Base-by-base conservation (phyloP, 2,797 vertebrate species). In the Chromobotia macracanthus region DNA sequence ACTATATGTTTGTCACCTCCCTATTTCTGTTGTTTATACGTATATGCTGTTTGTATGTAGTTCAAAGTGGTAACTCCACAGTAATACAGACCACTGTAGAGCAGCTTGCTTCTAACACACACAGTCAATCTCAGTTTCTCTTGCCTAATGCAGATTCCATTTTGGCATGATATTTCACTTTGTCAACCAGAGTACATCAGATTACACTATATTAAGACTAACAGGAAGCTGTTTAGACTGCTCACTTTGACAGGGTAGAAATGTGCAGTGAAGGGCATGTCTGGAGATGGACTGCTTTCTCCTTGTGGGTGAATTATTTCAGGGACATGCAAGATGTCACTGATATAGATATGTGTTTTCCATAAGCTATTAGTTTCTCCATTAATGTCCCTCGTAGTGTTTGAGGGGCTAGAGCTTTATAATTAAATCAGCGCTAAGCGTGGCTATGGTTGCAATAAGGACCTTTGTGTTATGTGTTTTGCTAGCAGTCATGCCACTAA, bases 361-460 rank as follows among this genome's bases (percentile, higher is more conserved):
- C 83, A 81, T 86, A 86, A 74, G 84, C 86, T 85, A 86, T 89
- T 91, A 87, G 85, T 89, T 88, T 84, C 80, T 82, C 87, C 86
- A 87, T 90, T 87, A 89, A 73, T 80, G 74, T 86, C 84, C 77
- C 88, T 90, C 83, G 81, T 85, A 84, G 85, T 80, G 87, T 81
- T 60, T 77, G 70, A 48, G 72, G 72, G 82, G 84, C 75, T 18
- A 31, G 63, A 82, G 82, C 87, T 60, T 79, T 86, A 87, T 92
- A 92, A 92, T 93, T 90, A 88, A 91, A 93, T 92, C 87, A 89
- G 87, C 18, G 58, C 77, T 80, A 63, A 89, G 84, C 1, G 53
- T 75, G 77, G 83, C 86, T 88, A 74, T 83, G 58, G 85, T 87
- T 76, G 86, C 91, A 90, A 88, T 77, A 65, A 91, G 90, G 88